phyloP scores from a whole-genome alignment of 2,797 vertebrate species.

The Poliocrania exsul region DNA sequence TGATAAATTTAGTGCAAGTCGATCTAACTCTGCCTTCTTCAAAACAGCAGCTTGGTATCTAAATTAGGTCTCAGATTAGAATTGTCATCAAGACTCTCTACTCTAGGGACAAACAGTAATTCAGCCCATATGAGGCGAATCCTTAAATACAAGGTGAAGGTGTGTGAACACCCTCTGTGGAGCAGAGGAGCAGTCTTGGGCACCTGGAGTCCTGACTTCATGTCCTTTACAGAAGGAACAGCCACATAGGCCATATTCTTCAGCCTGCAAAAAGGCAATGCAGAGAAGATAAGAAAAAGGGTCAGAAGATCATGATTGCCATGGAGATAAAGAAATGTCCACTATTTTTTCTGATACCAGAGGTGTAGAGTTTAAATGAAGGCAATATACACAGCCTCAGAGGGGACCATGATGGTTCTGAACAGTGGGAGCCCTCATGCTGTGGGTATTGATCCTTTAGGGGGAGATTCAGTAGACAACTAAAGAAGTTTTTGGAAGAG shows the following conservation, averaged over 20 bases:
- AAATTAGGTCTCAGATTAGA: not conserved
- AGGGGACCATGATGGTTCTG: accelerated
- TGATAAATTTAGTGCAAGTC: not conserved
- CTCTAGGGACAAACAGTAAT: not conserved
- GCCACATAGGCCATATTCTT: not conserved
- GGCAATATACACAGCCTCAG: not conserved
- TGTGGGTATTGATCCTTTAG: not conserved
- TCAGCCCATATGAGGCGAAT: accelerated
- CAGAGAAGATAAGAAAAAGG: not conserved
- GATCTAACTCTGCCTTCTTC: not conserved
- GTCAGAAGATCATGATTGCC: not conserved
- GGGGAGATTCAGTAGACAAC: not conserved
- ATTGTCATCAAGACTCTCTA: not conserved
- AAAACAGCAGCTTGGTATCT: not conserved
- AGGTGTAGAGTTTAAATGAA: not conserved
- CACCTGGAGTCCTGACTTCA: not conserved
- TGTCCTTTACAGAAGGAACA: not conserved
- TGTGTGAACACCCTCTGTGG: not conserved
- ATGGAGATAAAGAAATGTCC: not conserved
- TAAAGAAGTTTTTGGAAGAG: not conserved
- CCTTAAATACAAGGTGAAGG: not conserved
- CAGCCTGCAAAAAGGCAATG: not conserved
- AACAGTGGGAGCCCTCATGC: accelerated
- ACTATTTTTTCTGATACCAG: not conserved
- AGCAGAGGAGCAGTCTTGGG: not conserved